Evolutionary conservation across 2,888 invertebrate species (phyloP), one percentile per base, ranked within the genome.

Genomic region (Heteromyza rotundicornis): DNA sequence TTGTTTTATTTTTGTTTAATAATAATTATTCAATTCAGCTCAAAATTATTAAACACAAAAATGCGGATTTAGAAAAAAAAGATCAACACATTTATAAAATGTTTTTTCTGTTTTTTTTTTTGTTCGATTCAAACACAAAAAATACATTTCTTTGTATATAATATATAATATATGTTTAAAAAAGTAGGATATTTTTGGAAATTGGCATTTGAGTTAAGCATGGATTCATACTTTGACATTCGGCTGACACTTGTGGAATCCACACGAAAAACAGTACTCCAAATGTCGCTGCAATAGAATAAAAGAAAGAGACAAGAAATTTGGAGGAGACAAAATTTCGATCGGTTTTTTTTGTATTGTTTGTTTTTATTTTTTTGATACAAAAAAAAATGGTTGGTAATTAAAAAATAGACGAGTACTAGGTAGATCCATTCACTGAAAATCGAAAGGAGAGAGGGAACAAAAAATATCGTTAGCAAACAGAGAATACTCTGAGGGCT

Each of bases 211-310:
- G 35, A 56, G 14, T 56, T 62, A 64, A 61, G 64, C 61, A 70
- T 76, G 75, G 73, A 80, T 79, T 83, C 87, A 87, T 86, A 87
- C 87, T 87, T 85, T 87, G 87, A 80, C 87, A 87, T 85, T 87
- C 87, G 80, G 86, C 86, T 79, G 83, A 82, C 76, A 82, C 81
- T 76, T 82, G 80, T 73, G 83, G 83, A 77, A 83, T 82, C 84
- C 83, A 83, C 75, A 83, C 74, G 76, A 82, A 80, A 76, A 82
- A 77, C 74, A 83, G 75, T 74, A 82, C 77, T 82, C 82, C 83
- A 76, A 82, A 80, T 74, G 80, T 76, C 73, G 81, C 83, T 83
- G 82, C 76, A 83, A 82, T 74, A 76, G 76, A 76, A 73, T 64
- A 71, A 75, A 75, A 75, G 71, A 72, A 70, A 76, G 70, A 61